Conservation (phyloP, 2,113 vertebrate genomes). For the Pelvicachromis taeniatus region DNA sequence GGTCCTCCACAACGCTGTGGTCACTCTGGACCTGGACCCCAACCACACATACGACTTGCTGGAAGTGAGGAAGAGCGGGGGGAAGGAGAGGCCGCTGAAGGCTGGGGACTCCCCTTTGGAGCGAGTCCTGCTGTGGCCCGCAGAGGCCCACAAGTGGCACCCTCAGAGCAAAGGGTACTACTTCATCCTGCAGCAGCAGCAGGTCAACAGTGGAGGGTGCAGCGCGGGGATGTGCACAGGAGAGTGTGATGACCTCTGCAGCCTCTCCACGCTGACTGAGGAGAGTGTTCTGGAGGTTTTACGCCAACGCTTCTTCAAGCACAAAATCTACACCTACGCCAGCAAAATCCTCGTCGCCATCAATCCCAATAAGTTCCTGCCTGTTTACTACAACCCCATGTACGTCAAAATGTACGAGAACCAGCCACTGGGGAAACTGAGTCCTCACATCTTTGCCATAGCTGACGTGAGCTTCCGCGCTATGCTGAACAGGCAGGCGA, state of each 20-base stretch:
- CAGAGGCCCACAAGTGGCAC: constrained; percentile 78
- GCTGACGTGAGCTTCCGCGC: constrained; percentile 85
- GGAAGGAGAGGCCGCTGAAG: constrained; percentile 79
- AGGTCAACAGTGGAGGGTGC: constrained; percentile 55
- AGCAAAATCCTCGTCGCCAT: constrained; percentile 88
- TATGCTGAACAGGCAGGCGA: constrained; percentile 82
- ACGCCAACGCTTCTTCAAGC: constrained; percentile 79
- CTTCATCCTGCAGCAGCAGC: constrained; percentile 81
- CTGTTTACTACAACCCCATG: constrained; percentile 95
- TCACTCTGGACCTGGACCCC: constrained; percentile 74
- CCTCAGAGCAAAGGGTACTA: constrained; percentile 79
- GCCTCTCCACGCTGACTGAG: constrained; percentile 81
- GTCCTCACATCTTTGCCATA: constrained; percentile 92
- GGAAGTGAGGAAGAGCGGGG: constrained; percentile 80
- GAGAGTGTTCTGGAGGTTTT: constrained; percentile 77
- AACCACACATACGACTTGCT: constrained; percentile 75
- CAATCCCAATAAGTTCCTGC: constrained; percentile 93
- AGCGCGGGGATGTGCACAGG: constrained; percentile 47
- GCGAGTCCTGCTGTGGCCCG: constrained; percentile 84
- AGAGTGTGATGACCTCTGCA: constrained; percentile 84
- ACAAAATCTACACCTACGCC: constrained; percentile 90
- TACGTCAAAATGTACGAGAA: constrained; percentile 94
- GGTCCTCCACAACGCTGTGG: constrained; percentile 76
- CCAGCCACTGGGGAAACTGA: constrained; percentile 85
- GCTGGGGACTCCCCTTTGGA: constrained; percentile 76